Conservation (phyloP, 2,113 vertebrate species). For the Pseudorasbora parva region DNA sequence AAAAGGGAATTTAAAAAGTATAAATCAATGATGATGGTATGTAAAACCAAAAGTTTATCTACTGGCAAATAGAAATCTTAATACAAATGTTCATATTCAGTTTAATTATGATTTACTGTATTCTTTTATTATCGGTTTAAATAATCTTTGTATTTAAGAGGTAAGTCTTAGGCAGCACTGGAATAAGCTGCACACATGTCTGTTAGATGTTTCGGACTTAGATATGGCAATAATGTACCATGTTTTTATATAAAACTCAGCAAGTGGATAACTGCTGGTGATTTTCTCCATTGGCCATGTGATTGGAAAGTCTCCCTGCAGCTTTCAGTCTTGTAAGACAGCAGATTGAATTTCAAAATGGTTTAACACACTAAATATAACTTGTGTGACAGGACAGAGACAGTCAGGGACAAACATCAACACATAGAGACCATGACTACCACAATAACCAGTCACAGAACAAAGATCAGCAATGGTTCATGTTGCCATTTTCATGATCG, state of each 20-base stretch:
- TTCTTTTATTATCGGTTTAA: neutral
- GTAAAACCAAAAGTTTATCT: neutral
- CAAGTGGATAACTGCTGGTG: neutral
- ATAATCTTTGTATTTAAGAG: neutral
- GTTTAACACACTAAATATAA: constrained; percentile 61
- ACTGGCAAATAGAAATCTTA: no score
- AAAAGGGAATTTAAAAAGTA: no score
- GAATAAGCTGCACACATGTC: neutral
- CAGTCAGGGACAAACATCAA: constrained; percentile 22
- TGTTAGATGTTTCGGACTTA: neutral
- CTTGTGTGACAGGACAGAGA: constrained; percentile 21
- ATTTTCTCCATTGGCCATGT: constrained; percentile 1
- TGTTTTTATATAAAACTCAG: neutral
- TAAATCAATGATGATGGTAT: no score
- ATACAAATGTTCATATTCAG: neutral
- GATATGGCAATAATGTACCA: neutral
- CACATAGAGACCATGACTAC: constrained; percentile 13
- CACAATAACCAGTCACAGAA: neutral
- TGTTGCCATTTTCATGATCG: neutral
- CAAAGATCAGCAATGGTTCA: neutral
- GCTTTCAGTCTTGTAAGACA: constrained; percentile 36
- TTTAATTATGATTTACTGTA: neutral
- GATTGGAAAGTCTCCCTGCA: constrained; percentile 22
- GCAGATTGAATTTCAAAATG: constrained; percentile 55
- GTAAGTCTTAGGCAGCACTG: neutral